Evolutionary conservation across 2,113 vertebrate genomes (phyloP).

Genomic region (Eira barbara): DNA sequence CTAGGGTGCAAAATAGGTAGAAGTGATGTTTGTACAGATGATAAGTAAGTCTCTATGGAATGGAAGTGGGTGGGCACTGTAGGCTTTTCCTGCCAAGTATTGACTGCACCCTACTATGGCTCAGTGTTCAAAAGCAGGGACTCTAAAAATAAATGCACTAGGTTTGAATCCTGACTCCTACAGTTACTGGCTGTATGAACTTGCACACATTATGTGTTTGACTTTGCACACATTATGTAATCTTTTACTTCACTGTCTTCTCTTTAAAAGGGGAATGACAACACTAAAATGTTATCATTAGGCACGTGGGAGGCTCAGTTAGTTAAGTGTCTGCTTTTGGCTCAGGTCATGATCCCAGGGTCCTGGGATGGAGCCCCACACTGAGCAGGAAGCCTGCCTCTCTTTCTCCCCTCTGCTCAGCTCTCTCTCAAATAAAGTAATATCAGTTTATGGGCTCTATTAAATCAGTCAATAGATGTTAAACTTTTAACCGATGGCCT

Average conservation of each 20-base stretch:
- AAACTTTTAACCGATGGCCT: background rate
- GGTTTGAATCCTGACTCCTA: background rate
- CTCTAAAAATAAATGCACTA: background rate
- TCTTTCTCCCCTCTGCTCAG: too few relatives aligned
- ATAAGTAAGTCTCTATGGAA: background rate
- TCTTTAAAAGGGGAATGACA: background rate
- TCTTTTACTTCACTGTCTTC: background rate
- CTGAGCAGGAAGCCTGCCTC: too few relatives aligned
- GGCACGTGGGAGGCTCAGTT: too few relatives aligned
- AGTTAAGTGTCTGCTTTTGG: too few relatives aligned
- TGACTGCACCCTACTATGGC: background rate
- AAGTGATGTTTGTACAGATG: fast-evolving
- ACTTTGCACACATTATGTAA: background rate
- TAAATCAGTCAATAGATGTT: background rate
- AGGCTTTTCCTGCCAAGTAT: background rate
- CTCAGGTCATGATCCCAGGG: too few relatives aligned
- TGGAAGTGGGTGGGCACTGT: background rate
- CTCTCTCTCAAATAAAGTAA: background rate
- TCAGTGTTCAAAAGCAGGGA: background rate
- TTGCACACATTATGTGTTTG: background rate
- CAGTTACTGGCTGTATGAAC: background rate
- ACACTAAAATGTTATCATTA: background rate
- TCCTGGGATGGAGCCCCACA: too few relatives aligned
- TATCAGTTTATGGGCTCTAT: background rate
- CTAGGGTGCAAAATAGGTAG: background rate